Evolutionary conservation across 2,797 vertebrate genomes (phyloP).

Genomic region (Tapirus indicus): DNA sequence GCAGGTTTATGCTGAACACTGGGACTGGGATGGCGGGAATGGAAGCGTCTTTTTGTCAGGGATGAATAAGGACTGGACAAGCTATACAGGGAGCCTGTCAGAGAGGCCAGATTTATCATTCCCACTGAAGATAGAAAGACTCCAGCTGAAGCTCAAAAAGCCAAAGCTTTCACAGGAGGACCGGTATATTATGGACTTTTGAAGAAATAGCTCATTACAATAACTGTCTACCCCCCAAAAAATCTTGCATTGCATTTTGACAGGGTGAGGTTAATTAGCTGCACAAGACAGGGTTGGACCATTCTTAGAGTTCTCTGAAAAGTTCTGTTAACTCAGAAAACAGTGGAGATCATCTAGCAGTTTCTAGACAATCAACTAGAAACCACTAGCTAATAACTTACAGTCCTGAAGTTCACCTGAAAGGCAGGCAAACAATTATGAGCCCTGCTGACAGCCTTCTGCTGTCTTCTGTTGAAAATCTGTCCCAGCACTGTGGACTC

Average conservation of each 20-base stretch:
- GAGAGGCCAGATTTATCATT: background rate
- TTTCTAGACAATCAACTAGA: slow-evolving; percentile 67
- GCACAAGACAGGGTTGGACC: slow-evolving; percentile 33
- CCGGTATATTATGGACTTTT: background rate
- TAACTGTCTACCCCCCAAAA: slow-evolving; percentile 41
- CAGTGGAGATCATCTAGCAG: slow-evolving; percentile 48
- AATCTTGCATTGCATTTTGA: slow-evolving; percentile 53
- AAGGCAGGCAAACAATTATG: slow-evolving; percentile 80
- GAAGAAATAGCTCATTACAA: slow-evolving; percentile 72
- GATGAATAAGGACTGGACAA: background rate
- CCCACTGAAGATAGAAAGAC: slow-evolving; percentile 15
- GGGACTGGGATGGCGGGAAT: fast-evolving
- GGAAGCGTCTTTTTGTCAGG: background rate
- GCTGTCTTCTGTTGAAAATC: slow-evolving; percentile 42
- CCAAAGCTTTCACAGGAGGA: slow-evolving; percentile 41
- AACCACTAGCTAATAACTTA: slow-evolving; percentile 73
- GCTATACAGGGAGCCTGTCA: background rate
- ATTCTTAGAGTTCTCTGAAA: slow-evolving; percentile 48
- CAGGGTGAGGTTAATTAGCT: slow-evolving; percentile 71
- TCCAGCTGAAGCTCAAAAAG: background rate
- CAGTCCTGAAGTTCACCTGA: slow-evolving; percentile 82
- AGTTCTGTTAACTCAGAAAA: slow-evolving; percentile 70
- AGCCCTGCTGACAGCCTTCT: slow-evolving; percentile 70
- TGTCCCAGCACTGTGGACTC: background rate
- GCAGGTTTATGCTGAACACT: background rate